Evolutionary conservation across 2,113 vertebrate genomes (phyloP).

Genomic region (western clawed frog (Xenopus tropicalis)): UCB_Xtro_10.0 CM004443.2:212196001-212196500

Average conservation of each 20-base stretch:
- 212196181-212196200: conserved; percentile 17
- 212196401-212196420: neutral
- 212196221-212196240: neutral
- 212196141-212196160: conserved; percentile 20
- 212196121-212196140: neutral
- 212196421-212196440: too few species aligned
- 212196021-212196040: conserved; percentile 41
- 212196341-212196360: too few species aligned
- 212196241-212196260: neutral
- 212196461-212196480: neutral
- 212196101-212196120: conserved; percentile 22
- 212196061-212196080: conserved; percentile 2
- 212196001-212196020: conserved; percentile 35
- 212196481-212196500: neutral
- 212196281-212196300: neutral
- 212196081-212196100: neutral
- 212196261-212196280: neutral
- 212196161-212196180: conserved; percentile 15
- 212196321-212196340: too few species aligned
- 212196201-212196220: conserved; percentile 9
- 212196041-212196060: conserved; percentile 43
- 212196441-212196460: neutral
- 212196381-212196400: neutral
- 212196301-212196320: too few species aligned
- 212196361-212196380: neutral